Conservation (phyloP, 2,888 invertebrate species). For the Rhamnusium bicolor region DNA sequence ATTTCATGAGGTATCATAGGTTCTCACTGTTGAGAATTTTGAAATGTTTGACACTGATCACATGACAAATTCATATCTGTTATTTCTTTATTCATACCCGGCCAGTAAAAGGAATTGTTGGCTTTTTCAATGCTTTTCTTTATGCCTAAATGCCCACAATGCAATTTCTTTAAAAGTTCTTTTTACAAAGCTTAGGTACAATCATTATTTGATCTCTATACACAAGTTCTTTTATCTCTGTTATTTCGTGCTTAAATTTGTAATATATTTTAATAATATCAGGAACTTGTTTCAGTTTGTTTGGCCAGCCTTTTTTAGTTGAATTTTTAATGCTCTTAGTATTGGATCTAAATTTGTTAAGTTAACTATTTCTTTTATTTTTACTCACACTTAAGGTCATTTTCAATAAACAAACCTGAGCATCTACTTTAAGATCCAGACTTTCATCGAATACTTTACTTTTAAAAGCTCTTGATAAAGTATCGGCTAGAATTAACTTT, state of each 20-base stretch:
- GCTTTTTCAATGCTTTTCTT: slow-evolving; percentile 36
- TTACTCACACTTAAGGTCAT: too few relatives aligned
- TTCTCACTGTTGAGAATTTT: slow-evolving; percentile 34
- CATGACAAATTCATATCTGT: slow-evolving; percentile 37
- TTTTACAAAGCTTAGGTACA: slow-evolving; percentile 36
- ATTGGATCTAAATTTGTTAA: too few relatives aligned
- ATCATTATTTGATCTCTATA: slow-evolving; percentile 37
- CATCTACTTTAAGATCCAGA: too few relatives aligned
- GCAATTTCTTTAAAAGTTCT: slow-evolving; percentile 38
- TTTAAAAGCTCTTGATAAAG: too few relatives aligned
- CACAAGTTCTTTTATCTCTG: slow-evolving; percentile 31
- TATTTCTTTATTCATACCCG: slow-evolving; percentile 37
- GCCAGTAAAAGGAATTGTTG: slow-evolving; percentile 39
- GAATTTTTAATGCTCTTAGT: too few relatives aligned
- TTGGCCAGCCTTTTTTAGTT: too few relatives aligned
- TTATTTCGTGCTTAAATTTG: slow-evolving; percentile 34
- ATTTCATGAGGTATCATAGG: slow-evolving; percentile 40
- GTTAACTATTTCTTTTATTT: too few relatives aligned
- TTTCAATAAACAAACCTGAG: too few relatives aligned
- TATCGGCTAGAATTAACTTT: too few relatives aligned
- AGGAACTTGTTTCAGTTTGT: too few relatives aligned
- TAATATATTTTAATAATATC: too few relatives aligned
- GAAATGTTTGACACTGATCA: slow-evolving; percentile 29
- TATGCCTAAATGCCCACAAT: slow-evolving; percentile 38
- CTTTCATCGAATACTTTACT: too few relatives aligned